phyloP scores from a whole-genome alignment of 2,113 vertebrate genomes.

The Edolisoma coerulescens region DNA sequence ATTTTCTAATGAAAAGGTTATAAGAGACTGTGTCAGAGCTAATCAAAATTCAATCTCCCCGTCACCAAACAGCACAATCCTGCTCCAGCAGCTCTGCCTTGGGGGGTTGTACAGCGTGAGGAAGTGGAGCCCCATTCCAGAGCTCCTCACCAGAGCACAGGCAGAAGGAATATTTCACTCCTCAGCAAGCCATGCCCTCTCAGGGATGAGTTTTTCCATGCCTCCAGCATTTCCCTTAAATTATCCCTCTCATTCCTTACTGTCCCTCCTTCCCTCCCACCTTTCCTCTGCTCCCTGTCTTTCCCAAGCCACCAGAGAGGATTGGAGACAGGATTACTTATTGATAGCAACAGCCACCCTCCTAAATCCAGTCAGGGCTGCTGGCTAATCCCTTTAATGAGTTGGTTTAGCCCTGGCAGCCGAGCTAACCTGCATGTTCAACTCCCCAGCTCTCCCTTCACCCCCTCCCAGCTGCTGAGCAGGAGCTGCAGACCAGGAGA shows the following conservation, averaged over 20 bases:
- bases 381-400: slow-evolving; percentile 47
- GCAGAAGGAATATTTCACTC: neutral
- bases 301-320: neutral
- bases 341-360: slow-evolving; percentile 13
- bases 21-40: slow-evolving; percentile 59
- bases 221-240: neutral
- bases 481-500: neutral
- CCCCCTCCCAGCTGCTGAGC: neutral
- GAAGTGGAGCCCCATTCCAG: neutral
- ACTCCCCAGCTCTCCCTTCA: neutral
- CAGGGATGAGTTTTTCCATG: neutral
- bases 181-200: neutral
- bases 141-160: neutral
- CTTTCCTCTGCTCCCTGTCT: neutral
- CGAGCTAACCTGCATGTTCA: neutral
- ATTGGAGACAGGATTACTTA: slow-evolving; percentile 27
- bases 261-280: neutral
- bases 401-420: slow-evolving; percentile 1
- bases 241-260: neutral
- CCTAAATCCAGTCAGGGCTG: slow-evolving; percentile 22
- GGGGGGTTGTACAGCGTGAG: neutral
- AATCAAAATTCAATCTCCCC: slow-evolving; percentile 65
- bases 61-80: neutral
- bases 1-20: slow-evolving; percentile 82
- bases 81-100: neutral